A percentile compares a stretch with the other conserved stretches of the same genome.
These are phyloP conservation scores for Eupithecia subumbrata DNA, from an alignment of 2,888 invertebrate genomes.

Conservation along the genomic window DNA sequence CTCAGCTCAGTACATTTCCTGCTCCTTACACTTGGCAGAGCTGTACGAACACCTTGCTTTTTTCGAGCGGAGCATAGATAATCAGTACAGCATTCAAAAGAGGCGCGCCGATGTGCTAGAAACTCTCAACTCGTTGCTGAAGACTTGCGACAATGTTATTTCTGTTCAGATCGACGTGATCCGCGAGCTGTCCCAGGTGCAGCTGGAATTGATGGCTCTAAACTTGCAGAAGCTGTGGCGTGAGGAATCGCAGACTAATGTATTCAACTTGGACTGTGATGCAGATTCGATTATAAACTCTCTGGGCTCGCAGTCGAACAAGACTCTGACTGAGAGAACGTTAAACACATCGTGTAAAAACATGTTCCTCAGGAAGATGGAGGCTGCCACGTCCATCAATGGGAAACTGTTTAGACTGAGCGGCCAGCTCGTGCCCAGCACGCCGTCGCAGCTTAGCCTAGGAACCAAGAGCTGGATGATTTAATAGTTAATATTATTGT, in stretches of 20 bases:
- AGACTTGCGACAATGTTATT: conserved; percentile 77
- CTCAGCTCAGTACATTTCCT: conserved; percentile 84
- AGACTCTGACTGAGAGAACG: conserved; percentile 72
- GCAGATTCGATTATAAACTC: conserved; percentile 75
- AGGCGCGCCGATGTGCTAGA: conserved; percentile 84
- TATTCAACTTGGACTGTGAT: conserved; percentile 68
- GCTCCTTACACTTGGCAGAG: conserved; percentile 85
- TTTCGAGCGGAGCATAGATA: conserved; percentile 88
- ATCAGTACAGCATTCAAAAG: conserved; percentile 84
- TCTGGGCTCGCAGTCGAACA: conserved; percentile 70
- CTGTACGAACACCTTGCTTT: conserved; percentile 87
- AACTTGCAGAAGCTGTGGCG: conserved; percentile 84
- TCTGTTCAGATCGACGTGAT: conserved; percentile 83
- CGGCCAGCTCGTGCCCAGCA: conserved; percentile 61
- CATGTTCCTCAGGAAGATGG: conserved; percentile 76
- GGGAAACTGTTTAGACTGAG: conserved; percentile 72
- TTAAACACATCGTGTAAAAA: conserved; percentile 70
- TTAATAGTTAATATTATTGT: conserved; percentile 22
- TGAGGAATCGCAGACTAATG: conserved; percentile 75
- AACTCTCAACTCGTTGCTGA: conserved; percentile 81
- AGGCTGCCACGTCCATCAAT: conserved; percentile 73
- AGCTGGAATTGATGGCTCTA: conserved; percentile 85
- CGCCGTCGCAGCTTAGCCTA: conserved; percentile 69
- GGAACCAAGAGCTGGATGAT: conserved; percentile 48
- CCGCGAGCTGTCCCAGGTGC: conserved; percentile 85